A percentile compares a stretch with the other conserved stretches of the same genome.
Evolutionary conservation across 2,113 vertebrate species (phyloP).

Genomic region (Colossoma macropomum): DNA sequence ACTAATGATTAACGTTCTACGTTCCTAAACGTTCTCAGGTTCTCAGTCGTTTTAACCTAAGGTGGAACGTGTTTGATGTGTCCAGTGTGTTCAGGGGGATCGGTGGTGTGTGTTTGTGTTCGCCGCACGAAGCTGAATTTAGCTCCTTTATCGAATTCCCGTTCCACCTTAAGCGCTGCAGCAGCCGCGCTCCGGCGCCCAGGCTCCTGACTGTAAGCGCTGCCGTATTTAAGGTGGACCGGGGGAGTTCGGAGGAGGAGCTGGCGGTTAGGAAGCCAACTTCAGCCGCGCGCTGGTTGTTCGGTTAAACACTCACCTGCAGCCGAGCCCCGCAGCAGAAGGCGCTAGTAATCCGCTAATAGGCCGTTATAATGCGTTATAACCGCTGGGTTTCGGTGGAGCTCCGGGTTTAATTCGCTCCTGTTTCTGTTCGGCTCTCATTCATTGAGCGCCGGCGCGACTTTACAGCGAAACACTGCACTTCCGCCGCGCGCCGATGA

Average conservation of each 20-base stretch:
- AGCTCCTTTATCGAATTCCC: background rate
- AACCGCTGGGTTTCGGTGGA: background rate
- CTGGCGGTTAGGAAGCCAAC: too few relatives aligned
- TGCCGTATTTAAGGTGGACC: background rate
- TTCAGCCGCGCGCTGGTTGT: background rate
- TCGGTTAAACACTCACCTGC: background rate
- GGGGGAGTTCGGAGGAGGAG: background rate
- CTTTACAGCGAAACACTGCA: constrained; percentile 48
- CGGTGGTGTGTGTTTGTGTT: background rate
- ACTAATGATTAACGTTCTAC: too few relatives aligned
- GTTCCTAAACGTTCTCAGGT: too few relatives aligned
- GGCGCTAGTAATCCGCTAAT: too few relatives aligned
- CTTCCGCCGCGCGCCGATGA: constrained; percentile 53
- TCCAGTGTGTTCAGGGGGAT: too few relatives aligned
- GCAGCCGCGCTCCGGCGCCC: background rate
- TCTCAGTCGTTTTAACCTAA: too few relatives aligned
- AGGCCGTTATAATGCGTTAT: background rate
- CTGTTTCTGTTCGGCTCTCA: constrained; percentile 34
- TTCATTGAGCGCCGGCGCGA: constrained; percentile 57
- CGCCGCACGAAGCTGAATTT: too few relatives aligned
- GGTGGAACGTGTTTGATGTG: too few relatives aligned
- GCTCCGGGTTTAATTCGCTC: background rate
- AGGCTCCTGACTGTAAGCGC: background rate
- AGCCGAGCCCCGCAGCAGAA: background rate
- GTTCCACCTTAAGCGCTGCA: background rate